Evolutionary conservation across 2,113 vertebrate species (phyloP), one percentile per base, ranked within the genome.

Genomic region (Lycaon pictus): DNA sequence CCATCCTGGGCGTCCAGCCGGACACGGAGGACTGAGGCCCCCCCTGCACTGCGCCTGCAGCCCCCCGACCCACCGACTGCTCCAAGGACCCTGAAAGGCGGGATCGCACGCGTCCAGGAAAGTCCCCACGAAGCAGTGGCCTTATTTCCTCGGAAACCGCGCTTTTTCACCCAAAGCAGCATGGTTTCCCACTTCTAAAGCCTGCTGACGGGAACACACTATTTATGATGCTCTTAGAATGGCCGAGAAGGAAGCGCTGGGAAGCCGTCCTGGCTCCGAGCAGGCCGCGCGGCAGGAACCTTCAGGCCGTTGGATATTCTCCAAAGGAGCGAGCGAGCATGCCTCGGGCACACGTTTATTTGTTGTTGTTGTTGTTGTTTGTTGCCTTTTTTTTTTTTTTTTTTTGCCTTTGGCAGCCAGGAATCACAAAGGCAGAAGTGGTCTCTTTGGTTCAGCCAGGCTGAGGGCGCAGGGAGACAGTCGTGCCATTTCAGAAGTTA

Each of bases 1-100:
- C 98, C 15, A 99, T 99, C 99, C 98, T 99, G 88, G 99, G 99
- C 0, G 99, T 99, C 10, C 99, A 99, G 97, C 99, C 99, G 0
- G 99, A 99, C 98, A 99, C 99, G 0, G 99, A 99, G 96, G 99
- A 99, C 98, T 99, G 99, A 99, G 94, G 65, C 60, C 0, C 17
- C 85, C 97, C 37, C 88, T 43, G 89, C 55, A 86, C 27, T 63
- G 71, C 43, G 80, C 43, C 22, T 25, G 62, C 43, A 43, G 25
- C 60, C 23, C 60, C 60, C 60, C 62, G 6, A 43, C 43, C 62
- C 11, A 25, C 97, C 86, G 29, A 3, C 69, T 11, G 37, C 56
- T 81, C 96, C 93, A 0, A 80, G 96, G 96, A 98, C 98, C 98
- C 95, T 62, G n/a, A 37, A 32, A 69, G 96, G 86, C 79, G 35